A percentile compares a stretch with the other conserved stretches of the same genome.
phyloP scores from a whole-genome alignment of 2,797 vertebrate genomes.

The Chiloscyllium punctatum region DNA sequence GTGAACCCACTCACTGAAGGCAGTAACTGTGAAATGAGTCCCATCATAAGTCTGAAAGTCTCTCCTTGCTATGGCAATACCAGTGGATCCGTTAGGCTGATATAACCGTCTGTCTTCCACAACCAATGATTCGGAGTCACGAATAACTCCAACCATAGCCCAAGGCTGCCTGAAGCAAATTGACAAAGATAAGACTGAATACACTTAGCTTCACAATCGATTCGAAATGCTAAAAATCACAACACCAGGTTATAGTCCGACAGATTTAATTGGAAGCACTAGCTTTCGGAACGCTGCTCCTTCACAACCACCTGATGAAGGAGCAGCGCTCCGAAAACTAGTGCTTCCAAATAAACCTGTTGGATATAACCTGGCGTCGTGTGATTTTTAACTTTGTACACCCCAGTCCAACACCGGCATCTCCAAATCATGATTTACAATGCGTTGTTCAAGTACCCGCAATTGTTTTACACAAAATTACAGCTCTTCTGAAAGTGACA shows the following conservation, averaged over 20 bases:
- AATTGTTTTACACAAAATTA: neutral
- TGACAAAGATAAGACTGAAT: neutral
- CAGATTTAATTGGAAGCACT: no score
- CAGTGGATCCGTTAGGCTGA: constrained; percentile 41
- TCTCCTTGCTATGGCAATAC: constrained; percentile 42
- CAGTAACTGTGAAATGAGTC: constrained; percentile 45
- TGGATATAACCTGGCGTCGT: no score
- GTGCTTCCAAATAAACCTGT: no score
- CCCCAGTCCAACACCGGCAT: no score
- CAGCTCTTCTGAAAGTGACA: no score
- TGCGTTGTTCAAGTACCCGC: neutral
- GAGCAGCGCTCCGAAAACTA: no score
- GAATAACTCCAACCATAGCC: constrained; percentile 48
- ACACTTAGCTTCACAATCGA: neutral
- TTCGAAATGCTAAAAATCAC: no score
- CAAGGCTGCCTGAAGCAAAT: constrained; percentile 49
- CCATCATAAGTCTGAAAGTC: constrained; percentile 46
- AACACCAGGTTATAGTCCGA: no score
- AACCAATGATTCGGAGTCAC: constrained; percentile 33
- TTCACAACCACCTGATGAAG: no score
- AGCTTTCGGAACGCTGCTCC: no score
- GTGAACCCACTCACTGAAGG: constrained; percentile 52
- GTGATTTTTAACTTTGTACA: no score
- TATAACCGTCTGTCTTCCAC: constrained; percentile 45
- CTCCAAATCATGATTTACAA: neutral